Evolutionary conservation across 2,888 invertebrate genomes (phyloP).

Genomic region (Tortrix viridana): DNA sequence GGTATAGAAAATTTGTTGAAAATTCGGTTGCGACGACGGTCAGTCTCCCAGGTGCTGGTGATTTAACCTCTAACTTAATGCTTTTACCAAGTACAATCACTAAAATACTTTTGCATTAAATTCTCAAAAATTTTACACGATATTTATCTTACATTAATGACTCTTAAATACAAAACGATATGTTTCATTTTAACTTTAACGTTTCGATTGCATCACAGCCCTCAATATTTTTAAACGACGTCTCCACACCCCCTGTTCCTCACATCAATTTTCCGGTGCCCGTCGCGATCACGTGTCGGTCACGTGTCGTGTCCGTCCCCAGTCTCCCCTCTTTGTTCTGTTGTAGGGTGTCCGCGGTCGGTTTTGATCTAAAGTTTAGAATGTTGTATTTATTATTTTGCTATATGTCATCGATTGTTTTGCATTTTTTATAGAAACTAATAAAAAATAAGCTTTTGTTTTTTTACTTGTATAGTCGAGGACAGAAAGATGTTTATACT

Average conservation of each 20-base stretch:
- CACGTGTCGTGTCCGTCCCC: slow-evolving; percentile 61
- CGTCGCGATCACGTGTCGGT: slow-evolving; percentile 69
- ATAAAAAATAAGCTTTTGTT: too few species aligned
- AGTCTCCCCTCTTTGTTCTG: slow-evolving; percentile 43
- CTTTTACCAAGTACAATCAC: too few species aligned
- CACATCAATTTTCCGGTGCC: slow-evolving; percentile 74
- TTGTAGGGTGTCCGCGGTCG: slow-evolving; percentile 34
- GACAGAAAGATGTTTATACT: too few species aligned
- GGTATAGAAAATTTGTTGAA: too few species aligned
- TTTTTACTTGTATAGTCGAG: too few species aligned
- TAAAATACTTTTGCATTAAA: too few species aligned
- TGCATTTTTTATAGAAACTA: not conserved
- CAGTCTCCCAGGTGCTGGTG: too few species aligned
- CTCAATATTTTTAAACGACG: slow-evolving; percentile 2
- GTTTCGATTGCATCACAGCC: not conserved
- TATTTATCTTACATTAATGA: too few species aligned
- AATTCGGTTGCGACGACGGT: too few species aligned
- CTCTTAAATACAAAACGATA: too few species aligned
- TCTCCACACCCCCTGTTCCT: slow-evolving; percentile 52
- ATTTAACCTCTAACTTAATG: too few species aligned
- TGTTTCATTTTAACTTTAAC: not conserved
- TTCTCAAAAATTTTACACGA: too few species aligned
- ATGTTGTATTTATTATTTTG: slow-evolving; percentile 16
- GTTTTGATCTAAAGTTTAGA: slow-evolving; percentile 29
- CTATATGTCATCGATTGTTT: not conserved